Evolutionary conservation across 2,888 invertebrate species (phyloP).

Genomic region (Eueremaeus valkanovi): DNA sequence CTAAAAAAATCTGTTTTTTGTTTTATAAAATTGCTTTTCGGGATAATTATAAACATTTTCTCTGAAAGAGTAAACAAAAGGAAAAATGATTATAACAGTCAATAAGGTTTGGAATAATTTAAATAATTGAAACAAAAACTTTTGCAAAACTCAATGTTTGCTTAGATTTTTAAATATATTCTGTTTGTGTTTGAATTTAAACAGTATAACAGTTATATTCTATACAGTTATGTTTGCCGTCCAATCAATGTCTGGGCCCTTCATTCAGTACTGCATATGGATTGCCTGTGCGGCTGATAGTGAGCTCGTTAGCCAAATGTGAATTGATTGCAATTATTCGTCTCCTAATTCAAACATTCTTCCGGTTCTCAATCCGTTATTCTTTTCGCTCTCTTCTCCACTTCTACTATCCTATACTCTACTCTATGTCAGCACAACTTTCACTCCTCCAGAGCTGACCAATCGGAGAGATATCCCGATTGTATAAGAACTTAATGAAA

Average conservation of each 20-base stretch:
- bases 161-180: background rate
- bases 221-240: no score
- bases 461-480: no score
- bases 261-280: background rate
- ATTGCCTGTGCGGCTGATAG: background rate
- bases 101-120: background rate
- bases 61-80: no score
- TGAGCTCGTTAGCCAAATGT: constrained; percentile 22
- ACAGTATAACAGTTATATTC: no score
- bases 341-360: constrained; percentile 16
- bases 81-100: background rate
- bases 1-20: no score
- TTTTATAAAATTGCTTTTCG: no score
- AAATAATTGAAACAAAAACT: background rate
- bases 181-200: no score
- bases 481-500: no score
- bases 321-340: constrained; percentile 30
- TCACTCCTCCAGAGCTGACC: no score
- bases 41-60: no score
- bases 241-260: background rate
- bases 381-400: background rate
- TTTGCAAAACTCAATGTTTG: background rate
- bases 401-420: background rate
- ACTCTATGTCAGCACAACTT: background rate
- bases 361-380: background rate